These are phyloP conservation scores for Channallabes apus DNA, from an alignment of 2,797 vertebrate genomes.

Conservation along the genomic window DNA sequence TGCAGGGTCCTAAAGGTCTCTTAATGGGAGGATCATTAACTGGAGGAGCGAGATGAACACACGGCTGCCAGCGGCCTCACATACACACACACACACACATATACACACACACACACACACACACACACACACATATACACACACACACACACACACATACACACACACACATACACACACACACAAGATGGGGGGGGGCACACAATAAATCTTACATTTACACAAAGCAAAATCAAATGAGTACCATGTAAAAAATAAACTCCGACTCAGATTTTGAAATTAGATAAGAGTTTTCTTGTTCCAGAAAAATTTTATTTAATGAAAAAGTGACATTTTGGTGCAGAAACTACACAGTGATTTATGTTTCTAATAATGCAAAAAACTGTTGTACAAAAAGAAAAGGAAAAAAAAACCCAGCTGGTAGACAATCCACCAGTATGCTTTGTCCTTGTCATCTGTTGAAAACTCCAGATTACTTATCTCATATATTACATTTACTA, in stretches of 20 bases:
- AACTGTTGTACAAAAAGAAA: not conserved
- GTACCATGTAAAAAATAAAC: conserved; percentile 38
- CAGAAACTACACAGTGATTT: conserved; percentile 13
- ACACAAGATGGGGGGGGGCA: not conserved
- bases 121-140: too few relatives aligned
- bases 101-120: not conserved
- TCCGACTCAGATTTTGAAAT: conserved; percentile 23
- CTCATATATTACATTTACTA: conserved; percentile 6
- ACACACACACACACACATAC: too few relatives aligned
- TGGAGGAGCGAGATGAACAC: conserved; percentile 51
- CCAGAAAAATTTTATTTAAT: conserved; percentile 9
- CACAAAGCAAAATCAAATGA: conserved; percentile 55
- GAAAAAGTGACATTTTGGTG: conserved; percentile 3
- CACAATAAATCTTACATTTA: conserved; percentile 56
- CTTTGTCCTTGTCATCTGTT: conserved; percentile 24
- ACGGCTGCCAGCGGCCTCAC: conserved; percentile 26
- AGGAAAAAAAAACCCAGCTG: not conserved
- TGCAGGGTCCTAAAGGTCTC: conserved; percentile 59
- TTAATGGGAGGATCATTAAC: conserved; percentile 66
- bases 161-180: conserved; percentile 1
- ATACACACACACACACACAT: not conserved
- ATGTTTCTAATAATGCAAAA: conserved; percentile 27
- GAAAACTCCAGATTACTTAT: conserved; percentile 30
- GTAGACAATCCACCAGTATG: conserved; percentile 17
- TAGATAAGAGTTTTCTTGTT: conserved; percentile 15